Evolutionary conservation across 2,888 invertebrate genomes (phyloP).

Genomic region (Stegophylla sp.): DNA sequence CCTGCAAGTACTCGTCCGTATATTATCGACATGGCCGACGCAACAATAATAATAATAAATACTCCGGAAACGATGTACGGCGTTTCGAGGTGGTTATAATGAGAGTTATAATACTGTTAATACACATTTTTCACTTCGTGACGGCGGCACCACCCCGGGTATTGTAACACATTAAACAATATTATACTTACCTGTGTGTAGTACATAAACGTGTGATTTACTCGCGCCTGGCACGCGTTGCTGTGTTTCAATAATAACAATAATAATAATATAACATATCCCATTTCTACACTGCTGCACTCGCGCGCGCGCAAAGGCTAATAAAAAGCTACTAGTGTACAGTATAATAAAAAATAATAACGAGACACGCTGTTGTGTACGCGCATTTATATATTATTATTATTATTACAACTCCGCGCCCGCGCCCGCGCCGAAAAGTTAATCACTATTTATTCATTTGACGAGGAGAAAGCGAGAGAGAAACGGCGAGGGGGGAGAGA

Average conservation of each 20-base stretch:
- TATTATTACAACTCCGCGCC: neutral
- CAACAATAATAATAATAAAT: too few relatives aligned
- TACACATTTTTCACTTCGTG: slow-evolving; percentile 52
- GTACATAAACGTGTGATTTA: slow-evolving; percentile 49
- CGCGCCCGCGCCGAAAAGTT: slow-evolving; percentile 11
- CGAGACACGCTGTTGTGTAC: too few relatives aligned
- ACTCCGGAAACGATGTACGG: neutral
- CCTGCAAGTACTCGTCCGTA: neutral
- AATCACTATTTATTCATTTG: slow-evolving; percentile 48
- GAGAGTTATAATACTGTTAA: slow-evolving; percentile 37
- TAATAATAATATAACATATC: slow-evolving; percentile 41
- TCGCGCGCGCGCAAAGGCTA: slow-evolving; percentile 16
- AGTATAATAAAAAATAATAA: neutral
- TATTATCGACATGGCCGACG: neutral
- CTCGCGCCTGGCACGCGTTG: slow-evolving; percentile 58
- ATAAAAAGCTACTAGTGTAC: slow-evolving; percentile 4
- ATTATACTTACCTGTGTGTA: slow-evolving; percentile 1
- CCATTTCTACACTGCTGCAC: slow-evolving; percentile 13
- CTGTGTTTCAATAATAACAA: slow-evolving; percentile 28
- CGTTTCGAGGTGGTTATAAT: slow-evolving; percentile 29
- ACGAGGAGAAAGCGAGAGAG: neutral
- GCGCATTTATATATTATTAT: neutral
- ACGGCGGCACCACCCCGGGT: slow-evolving; percentile 52
- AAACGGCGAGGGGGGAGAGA: too few relatives aligned
- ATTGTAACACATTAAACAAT: neutral